Percentiles rank a stretch among this genome's conserved stretches.
These are phyloP conservation scores for Scaptodrosophila lebanonensis DNA, from an alignment of 1,140 invertebrate species.

Conservation along the genomic window DNA sequence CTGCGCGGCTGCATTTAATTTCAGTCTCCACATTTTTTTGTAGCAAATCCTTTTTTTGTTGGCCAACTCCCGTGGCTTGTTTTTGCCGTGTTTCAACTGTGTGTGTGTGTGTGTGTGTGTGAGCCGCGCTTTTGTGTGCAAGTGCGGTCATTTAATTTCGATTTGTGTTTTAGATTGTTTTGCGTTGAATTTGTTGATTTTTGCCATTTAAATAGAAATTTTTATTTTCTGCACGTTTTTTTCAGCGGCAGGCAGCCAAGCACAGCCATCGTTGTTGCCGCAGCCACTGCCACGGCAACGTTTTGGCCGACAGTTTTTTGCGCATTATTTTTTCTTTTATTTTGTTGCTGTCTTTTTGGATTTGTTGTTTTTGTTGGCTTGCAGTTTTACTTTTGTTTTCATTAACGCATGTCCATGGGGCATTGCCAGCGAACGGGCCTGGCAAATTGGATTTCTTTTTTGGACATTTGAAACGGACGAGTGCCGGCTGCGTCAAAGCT, in stretches of 20 bases:
- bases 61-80: slow-evolving; percentile 56
- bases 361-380: slow-evolving; percentile 20
- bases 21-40: slow-evolving; percentile 43
- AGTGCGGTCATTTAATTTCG: slow-evolving; percentile 77
- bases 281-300: slow-evolving; percentile 22
- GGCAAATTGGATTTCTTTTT: slow-evolving; percentile 73
- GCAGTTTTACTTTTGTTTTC: slow-evolving; percentile 27
- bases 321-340: slow-evolving; percentile 6
- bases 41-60: slow-evolving; percentile 21
- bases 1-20: slow-evolving; percentile 73
- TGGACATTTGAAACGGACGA: slow-evolving; percentile 67
- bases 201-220: slow-evolving; percentile 76
- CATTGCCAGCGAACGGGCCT: slow-evolving; percentile 46
- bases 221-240: slow-evolving; percentile 72
- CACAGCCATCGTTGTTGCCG: slow-evolving; percentile 6
- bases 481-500: no score
- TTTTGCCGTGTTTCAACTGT: slow-evolving; percentile 60
- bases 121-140: slow-evolving; percentile 64
- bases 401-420: slow-evolving; percentile 62
- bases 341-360: slow-evolving; percentile 10
- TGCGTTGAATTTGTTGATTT: slow-evolving; percentile 75
- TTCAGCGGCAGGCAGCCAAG: slow-evolving; percentile 32
- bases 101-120: slow-evolving; percentile 31
- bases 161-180: slow-evolving; percentile 77
- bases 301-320: slow-evolving; percentile 51